Base-by-base conservation (phyloP, 2,888 invertebrate species). In the Onthophagus sagittarius region DNA sequence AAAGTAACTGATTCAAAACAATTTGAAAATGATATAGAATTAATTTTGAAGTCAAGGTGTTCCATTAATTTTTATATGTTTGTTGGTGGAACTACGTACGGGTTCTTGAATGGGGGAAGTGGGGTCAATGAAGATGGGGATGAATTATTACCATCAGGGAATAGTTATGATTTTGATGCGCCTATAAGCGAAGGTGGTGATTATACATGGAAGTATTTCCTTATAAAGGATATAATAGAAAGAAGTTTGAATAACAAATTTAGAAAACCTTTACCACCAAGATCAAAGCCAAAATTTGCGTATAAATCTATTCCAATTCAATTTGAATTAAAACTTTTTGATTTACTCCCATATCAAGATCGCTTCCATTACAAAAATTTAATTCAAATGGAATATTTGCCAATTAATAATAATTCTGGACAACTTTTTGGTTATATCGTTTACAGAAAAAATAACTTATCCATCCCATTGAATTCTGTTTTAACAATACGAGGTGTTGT, bases 11-110 rank as follows among this genome's bases (percentile, higher is more conserved):
- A 15, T 6, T 32, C 72, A 15, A 72, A 78, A n/a, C 76, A 79
- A 23, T 65, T 32, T 2, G 67, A 67, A 6, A 23, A 67, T 23
- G 31, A n/a, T 31, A 23, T 76, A 39, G 75, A 76, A 13, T 62
- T 72, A 9, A 78, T 77, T 32, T 67, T 78, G 3, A 72, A 72
- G 15, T 76, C 83, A 77, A 83, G 83, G 5, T 89, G 89, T 5
- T 90, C 92, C 71, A 90, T 97, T 53, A 97, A 95, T 81, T 90
- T 97, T 79, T 98, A 97, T 83, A 94, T 97, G 93, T 96, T 96
- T 85, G 92, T 91, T 80, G 97, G 97, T n/a, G 97, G 97, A 70
- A 94, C 94, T 0, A 96, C 94, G 81, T 94, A 92, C 81, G 94
- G 91, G 72, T 95, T 92, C 79, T 90, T 82, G 32, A 84, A 82